phyloP scores from a whole-genome alignment of 2,113 vertebrate species.

The Lophochroa leadbeateri region DNA sequence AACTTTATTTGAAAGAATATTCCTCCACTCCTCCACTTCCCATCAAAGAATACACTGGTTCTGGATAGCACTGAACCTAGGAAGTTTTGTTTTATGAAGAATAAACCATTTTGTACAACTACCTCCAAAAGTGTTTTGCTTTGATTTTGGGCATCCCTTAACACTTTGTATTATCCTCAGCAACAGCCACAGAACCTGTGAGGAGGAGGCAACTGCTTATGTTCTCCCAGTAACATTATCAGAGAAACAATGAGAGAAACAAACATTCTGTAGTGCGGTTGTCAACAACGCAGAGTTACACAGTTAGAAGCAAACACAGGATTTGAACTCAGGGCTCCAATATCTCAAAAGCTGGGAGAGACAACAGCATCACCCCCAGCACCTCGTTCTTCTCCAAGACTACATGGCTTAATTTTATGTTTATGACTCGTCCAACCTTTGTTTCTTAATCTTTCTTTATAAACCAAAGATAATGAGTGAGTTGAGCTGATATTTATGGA shows the following conservation, averaged over 20 bases:
- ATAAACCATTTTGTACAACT: neutral
- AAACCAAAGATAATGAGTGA: neutral
- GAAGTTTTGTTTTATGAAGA: neutral
- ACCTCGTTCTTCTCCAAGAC: neutral
- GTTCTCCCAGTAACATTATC: neutral
- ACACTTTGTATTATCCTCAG: neutral
- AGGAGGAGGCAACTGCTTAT: neutral
- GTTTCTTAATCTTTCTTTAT: neutral
- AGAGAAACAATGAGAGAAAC: neutral
- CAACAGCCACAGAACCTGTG: neutral
- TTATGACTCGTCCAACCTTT: neutral
- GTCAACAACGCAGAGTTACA: neutral
- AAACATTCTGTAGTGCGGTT: neutral
- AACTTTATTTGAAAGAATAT: neutral
- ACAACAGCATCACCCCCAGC: neutral
- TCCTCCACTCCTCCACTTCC: neutral
- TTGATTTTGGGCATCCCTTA: neutral
- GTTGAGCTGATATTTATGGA: neutral
- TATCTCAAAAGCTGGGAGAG: neutral
- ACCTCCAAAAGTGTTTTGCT: neutral
- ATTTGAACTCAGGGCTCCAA: neutral
- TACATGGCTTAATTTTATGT: neutral
- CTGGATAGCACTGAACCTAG: neutral
- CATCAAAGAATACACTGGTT: neutral
- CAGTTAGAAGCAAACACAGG: neutral